Conservation (phyloP, 2,113 vertebrate genomes). For the Scophthalmus maximus region DNA sequence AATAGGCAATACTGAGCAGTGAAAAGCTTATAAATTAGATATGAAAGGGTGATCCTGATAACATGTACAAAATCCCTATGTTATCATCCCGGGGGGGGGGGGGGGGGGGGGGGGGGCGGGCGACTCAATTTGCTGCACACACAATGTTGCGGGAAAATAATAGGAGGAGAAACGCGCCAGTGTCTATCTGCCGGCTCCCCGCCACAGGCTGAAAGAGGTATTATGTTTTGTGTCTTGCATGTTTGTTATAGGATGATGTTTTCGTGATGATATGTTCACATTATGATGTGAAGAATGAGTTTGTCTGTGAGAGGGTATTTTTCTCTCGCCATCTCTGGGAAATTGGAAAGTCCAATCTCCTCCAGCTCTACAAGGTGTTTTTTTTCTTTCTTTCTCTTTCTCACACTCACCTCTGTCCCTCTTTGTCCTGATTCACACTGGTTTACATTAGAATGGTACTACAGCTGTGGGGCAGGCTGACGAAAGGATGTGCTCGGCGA, state of each 20-base stretch:
- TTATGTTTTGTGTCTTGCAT: conserved; percentile 1
- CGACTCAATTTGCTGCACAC: conserved; percentile 37
- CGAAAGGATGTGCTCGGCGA: neutral
- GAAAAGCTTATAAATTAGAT: conserved; percentile 42
- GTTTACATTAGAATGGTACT: neutral
- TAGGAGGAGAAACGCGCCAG: conserved; percentile 14
- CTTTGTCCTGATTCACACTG: neutral
- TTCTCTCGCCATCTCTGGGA: neutral
- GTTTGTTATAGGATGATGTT: conserved; percentile 20
- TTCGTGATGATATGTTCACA: conserved; percentile 24
- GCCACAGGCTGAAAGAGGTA: conserved; percentile 4
- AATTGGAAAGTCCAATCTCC: conserved; percentile 33
- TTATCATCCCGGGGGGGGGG: conserved; percentile 42
- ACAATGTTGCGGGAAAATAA: conserved; percentile 34
- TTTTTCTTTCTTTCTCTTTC: neutral
- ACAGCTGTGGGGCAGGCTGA: conserved; percentile 1
- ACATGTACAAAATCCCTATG: conserved; percentile 25
- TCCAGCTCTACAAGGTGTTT: neutral
- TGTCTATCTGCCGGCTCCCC: neutral
- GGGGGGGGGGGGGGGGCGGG: conserved; percentile 34
- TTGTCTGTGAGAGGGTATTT: conserved; percentile 20
- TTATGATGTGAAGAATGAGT: conserved; percentile 14
- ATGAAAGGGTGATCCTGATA: conserved; percentile 45
- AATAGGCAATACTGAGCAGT: conserved; percentile 23
- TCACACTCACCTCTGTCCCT: neutral